These are phyloP conservation scores for Varecia variegata DNA, from an alignment of 2,797 vertebrate genomes.

Conservation along the genomic window DNA sequence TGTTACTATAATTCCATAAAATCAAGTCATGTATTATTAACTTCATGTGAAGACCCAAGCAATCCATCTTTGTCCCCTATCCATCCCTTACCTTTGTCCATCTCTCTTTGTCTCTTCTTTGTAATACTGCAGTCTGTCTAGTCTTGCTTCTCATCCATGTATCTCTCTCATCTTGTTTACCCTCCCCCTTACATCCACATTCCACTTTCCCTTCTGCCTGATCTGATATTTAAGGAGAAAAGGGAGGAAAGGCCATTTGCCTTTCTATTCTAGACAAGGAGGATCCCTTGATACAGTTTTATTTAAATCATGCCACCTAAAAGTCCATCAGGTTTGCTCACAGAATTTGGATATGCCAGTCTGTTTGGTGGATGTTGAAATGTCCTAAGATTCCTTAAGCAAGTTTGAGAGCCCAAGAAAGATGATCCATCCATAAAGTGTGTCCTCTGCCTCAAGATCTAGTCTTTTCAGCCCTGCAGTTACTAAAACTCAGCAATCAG, in stretches of 20 bases:
- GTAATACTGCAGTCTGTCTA: not conserved
- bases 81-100: not conserved
- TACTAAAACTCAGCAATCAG: not conserved
- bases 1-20: not conserved
- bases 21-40: not conserved
- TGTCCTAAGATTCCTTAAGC: not conserved
- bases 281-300: not conserved
- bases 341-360: not conserved
- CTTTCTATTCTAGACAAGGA: not conserved
- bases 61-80: not conserved
- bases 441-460: not conserved
- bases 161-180: not conserved
- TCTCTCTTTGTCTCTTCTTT: not conserved
- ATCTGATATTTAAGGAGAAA: not conserved
- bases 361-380: not conserved
- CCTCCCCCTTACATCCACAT: not conserved
- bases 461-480: not conserved
- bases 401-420: not conserved
- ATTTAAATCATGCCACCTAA: not conserved
- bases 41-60: not conserved
- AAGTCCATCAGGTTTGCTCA: not conserved
- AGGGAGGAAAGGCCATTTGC: not conserved
- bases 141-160: not conserved
- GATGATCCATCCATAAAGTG: not conserved
- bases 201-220: not conserved